Conservation (phyloP, 2,797 vertebrate species). For the Pseudomugil gertrudae region DNA sequence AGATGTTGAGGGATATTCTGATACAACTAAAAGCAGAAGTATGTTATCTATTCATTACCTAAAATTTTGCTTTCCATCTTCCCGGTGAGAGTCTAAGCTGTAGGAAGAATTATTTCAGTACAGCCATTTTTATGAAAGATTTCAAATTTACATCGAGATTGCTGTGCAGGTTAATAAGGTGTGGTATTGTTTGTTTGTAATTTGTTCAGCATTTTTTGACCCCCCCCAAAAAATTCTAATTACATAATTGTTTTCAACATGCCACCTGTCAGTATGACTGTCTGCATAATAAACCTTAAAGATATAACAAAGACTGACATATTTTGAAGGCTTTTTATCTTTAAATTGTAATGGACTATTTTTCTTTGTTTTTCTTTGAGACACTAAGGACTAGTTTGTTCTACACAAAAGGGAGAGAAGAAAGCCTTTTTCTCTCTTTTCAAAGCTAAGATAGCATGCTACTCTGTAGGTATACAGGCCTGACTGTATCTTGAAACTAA, state of each 20-base stretch:
- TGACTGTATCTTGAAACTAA: conserved; percentile 28
- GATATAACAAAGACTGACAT: not conserved
- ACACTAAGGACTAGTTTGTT: not conserved
- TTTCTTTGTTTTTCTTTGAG: too few species aligned
- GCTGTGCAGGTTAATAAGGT: not conserved
- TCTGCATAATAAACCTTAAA: not conserved
- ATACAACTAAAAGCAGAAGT: not conserved
- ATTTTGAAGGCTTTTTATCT: not conserved
- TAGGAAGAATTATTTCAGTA: not conserved
- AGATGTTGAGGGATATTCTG: not conserved
- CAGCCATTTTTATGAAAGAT: not conserved
- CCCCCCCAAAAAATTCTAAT: too few species aligned
- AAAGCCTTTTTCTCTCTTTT: not conserved
- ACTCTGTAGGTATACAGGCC: conserved; percentile 27
- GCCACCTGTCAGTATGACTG: not conserved
- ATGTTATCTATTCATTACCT: not conserved
- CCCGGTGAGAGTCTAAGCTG: not conserved
- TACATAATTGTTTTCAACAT: not conserved
- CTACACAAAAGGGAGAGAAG: not conserved
- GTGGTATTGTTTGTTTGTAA: not conserved
- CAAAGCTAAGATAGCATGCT: conserved; percentile 14
- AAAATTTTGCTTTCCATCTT: not conserved
- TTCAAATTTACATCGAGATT: not conserved
- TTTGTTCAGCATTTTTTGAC: too few species aligned
- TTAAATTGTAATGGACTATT: too few species aligned